Conservation (phyloP, 2,888 invertebrate genomes). For the Seira ritae region DNA sequence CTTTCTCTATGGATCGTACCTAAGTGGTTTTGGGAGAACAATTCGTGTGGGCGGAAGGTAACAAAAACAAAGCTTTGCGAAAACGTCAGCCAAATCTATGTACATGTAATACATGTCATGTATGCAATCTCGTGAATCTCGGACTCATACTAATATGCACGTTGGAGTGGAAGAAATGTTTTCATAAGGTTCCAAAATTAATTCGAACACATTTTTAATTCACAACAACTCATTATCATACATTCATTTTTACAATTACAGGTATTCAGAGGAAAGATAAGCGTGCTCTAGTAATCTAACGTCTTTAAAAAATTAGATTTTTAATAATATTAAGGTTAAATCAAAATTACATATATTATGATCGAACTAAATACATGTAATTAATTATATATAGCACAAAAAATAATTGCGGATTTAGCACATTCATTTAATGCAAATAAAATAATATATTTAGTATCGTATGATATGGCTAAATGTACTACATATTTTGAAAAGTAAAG, state of each 20-base stretch:
- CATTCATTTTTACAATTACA: constrained; percentile 7
- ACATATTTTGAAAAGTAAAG: background rate
- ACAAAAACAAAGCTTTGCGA: too few species aligned
- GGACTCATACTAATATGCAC: too few species aligned
- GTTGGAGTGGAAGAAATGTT: too few species aligned
- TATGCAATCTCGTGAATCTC: too few species aligned
- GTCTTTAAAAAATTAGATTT: too few species aligned
- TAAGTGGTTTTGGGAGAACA: background rate
- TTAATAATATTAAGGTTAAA: too few species aligned
- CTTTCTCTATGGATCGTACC: constrained; percentile 23
- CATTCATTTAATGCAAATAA: background rate
- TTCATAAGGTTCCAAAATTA: background rate
- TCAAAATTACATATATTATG: too few species aligned
- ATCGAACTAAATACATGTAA: too few species aligned
- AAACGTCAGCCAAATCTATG: too few species aligned
- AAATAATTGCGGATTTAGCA: background rate
- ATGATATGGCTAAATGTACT: background rate
- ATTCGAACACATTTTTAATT: constrained; percentile 24
- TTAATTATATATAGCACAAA: constrained; percentile 5
- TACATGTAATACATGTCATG: too few species aligned
- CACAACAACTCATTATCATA: background rate
- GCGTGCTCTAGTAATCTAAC: too few species aligned
- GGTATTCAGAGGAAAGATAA: too few species aligned
- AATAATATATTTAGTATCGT: background rate
- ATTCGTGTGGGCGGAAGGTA: background rate